phyloP scores from a whole-genome alignment of 92 coral and sea anemone genomes.

The Umimayanthus chanpuru region DNA sequence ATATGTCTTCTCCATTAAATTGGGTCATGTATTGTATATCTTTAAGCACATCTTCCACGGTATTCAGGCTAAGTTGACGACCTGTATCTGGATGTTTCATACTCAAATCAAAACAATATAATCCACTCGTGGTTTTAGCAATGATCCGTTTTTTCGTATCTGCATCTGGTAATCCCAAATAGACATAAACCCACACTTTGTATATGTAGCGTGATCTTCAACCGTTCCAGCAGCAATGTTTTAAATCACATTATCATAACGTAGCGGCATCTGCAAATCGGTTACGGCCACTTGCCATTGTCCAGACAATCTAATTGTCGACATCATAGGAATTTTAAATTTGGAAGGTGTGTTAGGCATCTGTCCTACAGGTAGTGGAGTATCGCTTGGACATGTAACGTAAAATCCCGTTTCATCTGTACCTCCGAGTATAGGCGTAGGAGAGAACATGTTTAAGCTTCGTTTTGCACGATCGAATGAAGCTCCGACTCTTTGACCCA shows the following conservation, averaged over 20 bases:
- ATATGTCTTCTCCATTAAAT: background rate
- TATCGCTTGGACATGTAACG: background rate
- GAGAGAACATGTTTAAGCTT: slow-evolving; percentile 1
- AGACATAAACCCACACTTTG: background rate
- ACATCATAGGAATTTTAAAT: background rate
- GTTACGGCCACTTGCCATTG: background rate
- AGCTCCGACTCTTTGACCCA: slow-evolving; percentile 12
- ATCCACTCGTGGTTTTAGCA: no score
- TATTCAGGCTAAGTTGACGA: no score
- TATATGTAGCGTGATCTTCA: background rate
- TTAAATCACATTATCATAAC: background rate
- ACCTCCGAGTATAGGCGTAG: background rate
- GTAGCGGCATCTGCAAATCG: background rate
- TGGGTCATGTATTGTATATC: no score
- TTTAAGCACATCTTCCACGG: no score
- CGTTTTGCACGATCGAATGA: slow-evolving; percentile 26
- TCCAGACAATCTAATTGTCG: background rate
- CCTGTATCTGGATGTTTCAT: no score
- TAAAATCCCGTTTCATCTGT: background rate
- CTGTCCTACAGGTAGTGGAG: background rate
- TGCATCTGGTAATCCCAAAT: background rate
- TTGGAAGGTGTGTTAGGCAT: background rate
- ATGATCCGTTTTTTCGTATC: background rate
- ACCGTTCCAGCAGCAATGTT: background rate
- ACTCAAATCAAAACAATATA: no score